phyloP scores from a whole-genome alignment of 1,140 invertebrate species.

The Helicoverpa armigera region DNA sequence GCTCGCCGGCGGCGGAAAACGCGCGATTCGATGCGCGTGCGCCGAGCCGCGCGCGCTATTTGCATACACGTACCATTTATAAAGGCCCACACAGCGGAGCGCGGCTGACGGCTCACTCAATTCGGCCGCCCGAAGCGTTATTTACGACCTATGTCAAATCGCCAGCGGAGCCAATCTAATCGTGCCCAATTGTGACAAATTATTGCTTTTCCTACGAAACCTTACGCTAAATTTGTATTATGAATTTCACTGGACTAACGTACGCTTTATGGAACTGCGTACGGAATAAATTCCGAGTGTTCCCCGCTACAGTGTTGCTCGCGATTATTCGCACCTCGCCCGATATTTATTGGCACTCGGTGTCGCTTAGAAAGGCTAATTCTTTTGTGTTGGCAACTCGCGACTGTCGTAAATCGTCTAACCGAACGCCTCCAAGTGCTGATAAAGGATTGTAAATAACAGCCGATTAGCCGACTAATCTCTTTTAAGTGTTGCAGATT shows the following conservation, averaged over 20 bases:
- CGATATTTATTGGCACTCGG: slow-evolving; percentile 82
- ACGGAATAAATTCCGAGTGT: slow-evolving; percentile 60
- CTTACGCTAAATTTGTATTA: slow-evolving; percentile 78
- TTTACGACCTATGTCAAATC: slow-evolving; percentile 85
- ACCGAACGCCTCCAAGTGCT: slow-evolving; percentile 69
- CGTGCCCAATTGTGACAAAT: slow-evolving; percentile 85
- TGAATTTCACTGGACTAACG: slow-evolving; percentile 74
- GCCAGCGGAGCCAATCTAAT: slow-evolving; percentile 83
- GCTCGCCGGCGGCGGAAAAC: slow-evolving; percentile 77
- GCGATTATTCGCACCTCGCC: slow-evolving; percentile 77
- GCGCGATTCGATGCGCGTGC: slow-evolving; percentile 84
- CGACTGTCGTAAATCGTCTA: slow-evolving; percentile 73
- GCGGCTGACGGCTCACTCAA: slow-evolving; percentile 60
- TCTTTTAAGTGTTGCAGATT: slow-evolving; percentile 66
- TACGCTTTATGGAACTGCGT: slow-evolving; percentile 68
- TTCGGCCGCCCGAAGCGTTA: slow-evolving; percentile 69
- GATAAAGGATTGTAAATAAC: slow-evolving; percentile 83
- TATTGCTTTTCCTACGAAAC: slow-evolving; percentile 85
- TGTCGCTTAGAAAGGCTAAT: slow-evolving; percentile 80
- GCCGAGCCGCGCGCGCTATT: slow-evolving; percentile 71
- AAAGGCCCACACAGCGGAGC: slow-evolving; percentile 55
- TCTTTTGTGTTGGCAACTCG: slow-evolving; percentile 74
- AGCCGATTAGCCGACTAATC: slow-evolving; percentile 74
- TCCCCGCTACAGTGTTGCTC: slow-evolving; percentile 75
- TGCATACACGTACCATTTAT: slow-evolving; percentile 65